Evolutionary conservation across 2,113 vertebrate species (phyloP), one percentile per base, ranked within the genome.

Genomic region (Eolophus roseicapilla): DNA sequence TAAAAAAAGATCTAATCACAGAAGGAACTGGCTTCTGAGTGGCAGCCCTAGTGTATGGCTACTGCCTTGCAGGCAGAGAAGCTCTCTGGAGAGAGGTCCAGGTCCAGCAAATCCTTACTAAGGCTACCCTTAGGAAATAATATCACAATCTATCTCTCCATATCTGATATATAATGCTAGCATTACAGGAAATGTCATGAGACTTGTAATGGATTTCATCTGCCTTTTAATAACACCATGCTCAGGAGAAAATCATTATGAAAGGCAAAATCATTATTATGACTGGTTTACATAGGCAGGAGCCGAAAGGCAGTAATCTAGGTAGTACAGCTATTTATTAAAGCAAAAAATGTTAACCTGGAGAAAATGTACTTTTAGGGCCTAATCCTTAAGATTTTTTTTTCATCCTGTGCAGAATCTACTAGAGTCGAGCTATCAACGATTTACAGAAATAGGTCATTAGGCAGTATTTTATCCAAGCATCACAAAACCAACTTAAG

Each of bases 121-220:
- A 94, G 63, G 23, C 43, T 53, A 17, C 23, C 19, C 18, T 6
- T 44, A 50, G 57, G 35, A 86, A 86, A 90, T 91, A 41, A 17
- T 31, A 73, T 55, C 2, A 0, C 55, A 55, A 9, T 90, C 52
- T 92, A 2, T 89, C 62, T 93, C 69, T 84, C 49, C 12, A 8
- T 63, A 67, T 80, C 75, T 83, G 71, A 90, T 74, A 60, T 39
- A 59, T 67, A 93, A 68, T n/a, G 31, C 69, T 75, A 65, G 52
- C 70, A 89, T 90, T 92, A 92, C 52, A 88, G 74, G 69, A 86
- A 93, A 94, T 52, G 29, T 84, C 90, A 92, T 82, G 77, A 92
- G 60, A 93, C 62, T 88, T 93, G 44, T 90, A 86, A 94, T 91
- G 39, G 87, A 90, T 37, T 93, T 92, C 24, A 37, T 84, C 67